A percentile compares a stretch with the other conserved stretches of the same genome.
phyloP scores from a whole-genome alignment of 2,113 vertebrate genomes.

The Menura novaehollandiae region DNA sequence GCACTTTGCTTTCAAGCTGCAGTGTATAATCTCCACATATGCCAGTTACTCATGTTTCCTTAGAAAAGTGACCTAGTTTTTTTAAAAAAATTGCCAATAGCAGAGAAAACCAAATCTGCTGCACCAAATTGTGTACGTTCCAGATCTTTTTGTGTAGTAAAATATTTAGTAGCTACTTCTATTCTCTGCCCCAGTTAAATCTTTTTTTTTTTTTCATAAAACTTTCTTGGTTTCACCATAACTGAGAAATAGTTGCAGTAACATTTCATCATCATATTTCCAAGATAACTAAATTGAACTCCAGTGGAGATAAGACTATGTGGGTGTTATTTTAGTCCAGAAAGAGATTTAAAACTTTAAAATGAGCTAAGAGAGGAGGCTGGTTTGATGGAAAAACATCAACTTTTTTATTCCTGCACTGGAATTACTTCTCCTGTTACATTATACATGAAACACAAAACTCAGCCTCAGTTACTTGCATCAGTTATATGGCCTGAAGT shows the following conservation, averaged over 20 bases:
- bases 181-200: background rate
- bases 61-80: background rate
- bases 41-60: background rate
- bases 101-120: background rate
- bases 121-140: background rate
- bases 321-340: background rate
- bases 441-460: background rate
- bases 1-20: background rate
- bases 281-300: background rate
- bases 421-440: background rate
- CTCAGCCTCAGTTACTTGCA: background rate
- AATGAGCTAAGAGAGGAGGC: background rate
- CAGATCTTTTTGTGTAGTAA: background rate
- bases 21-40: background rate
- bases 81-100: background rate
- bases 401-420: background rate
- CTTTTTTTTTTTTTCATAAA: background rate
- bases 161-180: conserved; percentile 16
- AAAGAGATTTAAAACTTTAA: background rate
- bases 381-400: background rate
- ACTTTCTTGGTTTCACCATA: background rate
- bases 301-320: background rate
- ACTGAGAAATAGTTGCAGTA: background rate
- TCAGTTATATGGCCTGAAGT: background rate
- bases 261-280: background rate